Percentiles rank a stretch among this genome's conserved stretches.
phyloP scores from a whole-genome alignment of 2,797 vertebrate species.

The Betta splendens region DNA sequence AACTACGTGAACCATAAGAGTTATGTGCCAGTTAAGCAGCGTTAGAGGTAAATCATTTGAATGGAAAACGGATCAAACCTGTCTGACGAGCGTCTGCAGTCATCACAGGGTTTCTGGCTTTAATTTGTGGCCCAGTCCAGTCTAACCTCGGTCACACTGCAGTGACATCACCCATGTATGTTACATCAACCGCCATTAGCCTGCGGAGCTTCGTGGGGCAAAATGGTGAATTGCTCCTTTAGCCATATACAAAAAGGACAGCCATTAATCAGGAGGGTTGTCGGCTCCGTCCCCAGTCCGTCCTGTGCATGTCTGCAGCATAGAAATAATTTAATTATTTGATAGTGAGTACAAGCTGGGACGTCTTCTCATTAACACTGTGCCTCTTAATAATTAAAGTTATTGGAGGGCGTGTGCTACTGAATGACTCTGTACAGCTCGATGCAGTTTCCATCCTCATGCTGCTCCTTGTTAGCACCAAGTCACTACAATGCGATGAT shows the following conservation, averaged over 20 bases:
- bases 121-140: no score
- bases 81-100: no score
- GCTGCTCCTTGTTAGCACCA: constrained; percentile 49
- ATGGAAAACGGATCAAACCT: no score
- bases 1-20: no score
- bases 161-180: not conserved
- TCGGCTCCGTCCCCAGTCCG: constrained; percentile 13
- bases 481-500: constrained; percentile 51
- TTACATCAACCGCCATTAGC: not conserved
- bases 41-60: no score
- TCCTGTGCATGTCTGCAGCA: constrained; percentile 5
- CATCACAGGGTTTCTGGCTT: no score
- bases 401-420: constrained; percentile 1
- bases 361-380: constrained; percentile 17
- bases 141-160: not conserved
- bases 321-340: constrained; percentile 8
- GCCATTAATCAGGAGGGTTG: constrained; percentile 37
- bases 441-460: constrained; percentile 36
- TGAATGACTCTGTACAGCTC: constrained; percentile 30
- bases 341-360: constrained; percentile 19
- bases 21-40: no score
- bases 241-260: not conserved
- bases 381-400: constrained; percentile 26
- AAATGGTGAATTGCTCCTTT: constrained; percentile 4
- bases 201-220: not conserved